phyloP scores from a whole-genome alignment of 92 coral and sea anemone genomes.

The Epizoanthus scotinus region DNA sequence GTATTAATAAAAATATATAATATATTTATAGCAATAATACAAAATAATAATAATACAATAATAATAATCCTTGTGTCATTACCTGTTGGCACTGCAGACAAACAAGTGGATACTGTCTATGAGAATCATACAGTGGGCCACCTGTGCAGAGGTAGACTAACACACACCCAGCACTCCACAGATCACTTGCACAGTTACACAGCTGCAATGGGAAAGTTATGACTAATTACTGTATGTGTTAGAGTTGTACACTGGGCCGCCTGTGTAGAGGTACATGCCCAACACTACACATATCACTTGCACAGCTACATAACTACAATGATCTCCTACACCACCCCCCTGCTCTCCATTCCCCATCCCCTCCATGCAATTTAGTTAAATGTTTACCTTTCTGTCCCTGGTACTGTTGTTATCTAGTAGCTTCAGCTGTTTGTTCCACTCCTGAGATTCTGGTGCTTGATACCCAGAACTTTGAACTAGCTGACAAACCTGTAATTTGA shows the following conservation, averaged over 20 bases:
- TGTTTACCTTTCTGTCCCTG: not conserved
- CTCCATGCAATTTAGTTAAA: too few species aligned
- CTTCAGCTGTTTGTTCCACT: conserved; percentile 75
- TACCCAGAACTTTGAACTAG: conserved; percentile 86
- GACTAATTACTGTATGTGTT: not conserved
- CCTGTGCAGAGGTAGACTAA: conserved; percentile 70
- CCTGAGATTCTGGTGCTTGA: conserved; percentile 79
- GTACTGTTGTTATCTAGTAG: not conserved
- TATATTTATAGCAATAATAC: not conserved
- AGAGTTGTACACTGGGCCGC: conserved; percentile 40
- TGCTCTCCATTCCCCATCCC: too few species aligned
- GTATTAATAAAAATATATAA: not conserved
- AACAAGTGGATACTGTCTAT: conserved; percentile 41
- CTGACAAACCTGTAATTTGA: conserved; percentile 54
- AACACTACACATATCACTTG: conserved; percentile 85
- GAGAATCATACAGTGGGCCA: conserved; percentile 28
- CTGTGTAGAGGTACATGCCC: conserved; percentile 78
- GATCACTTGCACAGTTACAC: conserved; percentile 73
- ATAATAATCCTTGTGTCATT: not conserved
- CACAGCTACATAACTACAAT: conserved; percentile 54
- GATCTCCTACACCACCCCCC: too few species aligned
- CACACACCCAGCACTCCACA: conserved; percentile 87
- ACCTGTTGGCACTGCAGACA: conserved; percentile 59
- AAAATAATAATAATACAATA: not conserved
- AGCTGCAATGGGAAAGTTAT: conserved; percentile 3